Conservation (phyloP, 2,888 invertebrate species). For the Lydus trimaculatus region DNA sequence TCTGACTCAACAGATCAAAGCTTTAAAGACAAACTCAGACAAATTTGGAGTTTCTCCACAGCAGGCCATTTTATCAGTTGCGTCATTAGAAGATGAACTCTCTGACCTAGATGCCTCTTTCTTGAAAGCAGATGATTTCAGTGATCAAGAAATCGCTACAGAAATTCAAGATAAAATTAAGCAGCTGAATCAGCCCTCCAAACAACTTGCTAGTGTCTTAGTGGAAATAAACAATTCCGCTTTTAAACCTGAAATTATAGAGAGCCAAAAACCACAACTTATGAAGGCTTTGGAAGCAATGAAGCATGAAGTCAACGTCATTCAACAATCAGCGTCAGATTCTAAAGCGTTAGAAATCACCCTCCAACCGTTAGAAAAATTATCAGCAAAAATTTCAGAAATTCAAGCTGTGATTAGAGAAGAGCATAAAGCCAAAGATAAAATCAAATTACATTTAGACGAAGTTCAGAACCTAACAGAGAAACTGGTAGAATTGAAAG, state of each 20-base stretch:
- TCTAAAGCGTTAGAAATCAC: constrained; percentile 22
- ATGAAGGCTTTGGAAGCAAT: constrained; percentile 30
- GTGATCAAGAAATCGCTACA: constrained; percentile 33
- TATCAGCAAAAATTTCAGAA: constrained; percentile 25
- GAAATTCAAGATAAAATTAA: constrained; percentile 14
- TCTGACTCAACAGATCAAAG: constrained; percentile 20
- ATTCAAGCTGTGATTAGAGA: constrained; percentile 16
- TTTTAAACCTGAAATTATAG: constrained; percentile 31
- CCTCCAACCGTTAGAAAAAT: constrained; percentile 23
- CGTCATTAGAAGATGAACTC: constrained; percentile 10
- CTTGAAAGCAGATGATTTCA: constrained; percentile 40
- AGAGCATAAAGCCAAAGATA: background rate
- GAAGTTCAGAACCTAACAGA: constrained; percentile 1
- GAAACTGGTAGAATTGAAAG: constrained; percentile 15
- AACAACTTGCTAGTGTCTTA: constrained; percentile 30
- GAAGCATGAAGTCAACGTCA: constrained; percentile 30
- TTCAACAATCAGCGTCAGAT: constrained; percentile 29
- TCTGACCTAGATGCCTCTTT: constrained; percentile 11
- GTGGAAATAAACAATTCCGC: constrained; percentile 26
- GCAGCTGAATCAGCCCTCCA: constrained; percentile 22
- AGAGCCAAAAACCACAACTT: constrained; percentile 36
- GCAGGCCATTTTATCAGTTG: constrained; percentile 16
- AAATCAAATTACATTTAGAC: background rate
- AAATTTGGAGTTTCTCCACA: constrained; percentile 9
- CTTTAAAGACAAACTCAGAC: constrained; percentile 7